phyloP scores from a whole-genome alignment of 2,888 invertebrate genomes.

The Nomada goodeniana region DNA sequence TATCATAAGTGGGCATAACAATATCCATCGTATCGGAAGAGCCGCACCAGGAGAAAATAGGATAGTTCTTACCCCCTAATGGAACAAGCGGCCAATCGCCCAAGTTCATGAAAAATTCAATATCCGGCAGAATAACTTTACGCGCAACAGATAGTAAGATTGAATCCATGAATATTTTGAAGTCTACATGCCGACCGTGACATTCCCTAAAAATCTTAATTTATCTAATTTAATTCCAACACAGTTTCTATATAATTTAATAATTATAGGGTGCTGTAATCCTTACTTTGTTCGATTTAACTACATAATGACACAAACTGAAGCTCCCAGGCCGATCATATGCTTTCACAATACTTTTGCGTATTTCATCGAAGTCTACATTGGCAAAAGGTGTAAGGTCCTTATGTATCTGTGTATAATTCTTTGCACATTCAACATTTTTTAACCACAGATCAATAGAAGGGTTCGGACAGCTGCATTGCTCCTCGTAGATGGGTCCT shows the following conservation, averaged over 20 bases:
- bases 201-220: slow-evolving; percentile 91
- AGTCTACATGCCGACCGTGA: slow-evolving; percentile 97
- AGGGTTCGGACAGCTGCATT: slow-evolving; percentile 92
- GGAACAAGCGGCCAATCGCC: slow-evolving; percentile 97
- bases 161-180: slow-evolving; percentile 97
- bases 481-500: slow-evolving; percentile 91
- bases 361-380: slow-evolving; percentile 89
- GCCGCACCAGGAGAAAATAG: slow-evolving; percentile 99
- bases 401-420: slow-evolving; percentile 89
- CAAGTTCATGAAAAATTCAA: slow-evolving; percentile 96
- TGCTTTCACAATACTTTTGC: slow-evolving; percentile 88
- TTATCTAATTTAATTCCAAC: slow-evolving; percentile 41
- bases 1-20: slow-evolving; percentile 97
- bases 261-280: slow-evolving; percentile 11
- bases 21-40: slow-evolving; percentile 94
- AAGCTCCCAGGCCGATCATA: slow-evolving; percentile 92
- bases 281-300: slow-evolving; percentile 89
- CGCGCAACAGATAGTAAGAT: slow-evolving; percentile 92
- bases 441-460: slow-evolving; percentile 88
- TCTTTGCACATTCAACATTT: slow-evolving; percentile 87
- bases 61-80: slow-evolving; percentile 86
- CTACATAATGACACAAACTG: slow-evolving; percentile 95
- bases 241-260: slow-evolving; percentile 8
- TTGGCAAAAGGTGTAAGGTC: slow-evolving; percentile 89
- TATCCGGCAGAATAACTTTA: slow-evolving; percentile 92